Base-by-base conservation (phyloP, 2,888 invertebrate species). In the Caenorhabditis virilis region DNA sequence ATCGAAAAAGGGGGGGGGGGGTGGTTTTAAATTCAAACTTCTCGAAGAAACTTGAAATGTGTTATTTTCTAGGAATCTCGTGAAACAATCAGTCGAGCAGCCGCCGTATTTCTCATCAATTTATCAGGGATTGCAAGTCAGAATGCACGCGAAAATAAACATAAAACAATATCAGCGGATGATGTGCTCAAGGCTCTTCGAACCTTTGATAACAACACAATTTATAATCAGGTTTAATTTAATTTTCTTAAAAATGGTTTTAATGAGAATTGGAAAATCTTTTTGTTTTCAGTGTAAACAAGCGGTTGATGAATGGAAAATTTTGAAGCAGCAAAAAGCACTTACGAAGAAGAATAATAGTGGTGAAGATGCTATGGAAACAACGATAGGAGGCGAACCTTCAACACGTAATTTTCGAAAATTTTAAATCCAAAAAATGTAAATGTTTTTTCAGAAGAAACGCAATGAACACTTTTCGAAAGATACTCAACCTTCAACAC, bases 51-150 rank as follows among this genome's bases (percentile, higher is more conserved):
- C n/a, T n/a, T n/a, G n/a, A n/a, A n/a, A n/a, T n/a, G n/a, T n/a
- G n/a, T 5, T 3, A 25, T 15, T 30, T 36, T 50, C 6, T 23
- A 52, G 52, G 60, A 60, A 16, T 52, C 56, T 9, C 36, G 65
- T 7, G 65, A 65, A n/a, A 22, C 53, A 18, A 56, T 65, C 26
- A 42, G 41, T 42, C 65, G 65, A 13, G 56, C 65, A 0, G 50
- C 49, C 2, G 65, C 60, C 33, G 65, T 65, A 22, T 65, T 65
- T 25, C 43, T 65, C 1, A 39, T 65, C 7, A 58, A 65, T 33
- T 16, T 65, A n/a, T 56, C 65, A 0, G 65, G 57, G 9, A 35
- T 60, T 3, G 41, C 65, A 18, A 20, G 36, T 30, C 48, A 57
- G 26, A 45, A 54, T 7, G 65, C 65, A 7, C 41, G 39, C 3